A percentile compares a stretch with the other conserved stretches of the same genome.
Conservation (phyloP, 2,113 vertebrate species). For the Isurus oxyrinchus region DNA sequence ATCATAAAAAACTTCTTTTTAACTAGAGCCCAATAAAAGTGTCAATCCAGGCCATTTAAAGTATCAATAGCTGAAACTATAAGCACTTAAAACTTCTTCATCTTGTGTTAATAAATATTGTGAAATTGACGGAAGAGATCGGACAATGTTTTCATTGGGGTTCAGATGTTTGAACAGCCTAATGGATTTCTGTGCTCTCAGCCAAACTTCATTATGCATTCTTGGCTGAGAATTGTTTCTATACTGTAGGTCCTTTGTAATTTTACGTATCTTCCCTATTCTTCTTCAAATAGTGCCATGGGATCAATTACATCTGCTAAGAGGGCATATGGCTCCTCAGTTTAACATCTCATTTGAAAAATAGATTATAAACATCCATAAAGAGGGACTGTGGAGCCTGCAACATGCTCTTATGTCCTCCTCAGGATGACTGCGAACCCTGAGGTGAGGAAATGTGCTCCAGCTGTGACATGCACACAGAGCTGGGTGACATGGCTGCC, state of each 20-base stretch:
- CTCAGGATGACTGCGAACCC: not conserved
- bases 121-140: too few relatives aligned
- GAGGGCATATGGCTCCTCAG: not conserved
- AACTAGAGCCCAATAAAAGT: too few relatives aligned
- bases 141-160: too few relatives aligned
- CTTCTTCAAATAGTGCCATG: not conserved
- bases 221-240: not conserved
- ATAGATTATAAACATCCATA: not conserved
- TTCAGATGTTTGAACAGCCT: too few relatives aligned
- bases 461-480: not conserved
- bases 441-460: not conserved
- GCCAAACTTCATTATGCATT: too few relatives aligned
- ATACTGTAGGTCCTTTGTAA: not conserved
- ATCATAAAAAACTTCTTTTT: too few relatives aligned
- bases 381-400: not conserved
- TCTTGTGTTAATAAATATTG: too few relatives aligned
- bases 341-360: not conserved
- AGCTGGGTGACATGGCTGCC: not conserved
- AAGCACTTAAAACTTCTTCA: too few relatives aligned
- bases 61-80: too few relatives aligned
- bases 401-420: not conserved
- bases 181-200: too few relatives aligned
- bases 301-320: not conserved
- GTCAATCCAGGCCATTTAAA: too few relatives aligned
- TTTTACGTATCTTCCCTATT: not conserved